Evolutionary conservation across 2,797 vertebrate genomes (phyloP), one percentile per base, ranked within the genome.

Genomic region (Aldrovandia affinis): DNA sequence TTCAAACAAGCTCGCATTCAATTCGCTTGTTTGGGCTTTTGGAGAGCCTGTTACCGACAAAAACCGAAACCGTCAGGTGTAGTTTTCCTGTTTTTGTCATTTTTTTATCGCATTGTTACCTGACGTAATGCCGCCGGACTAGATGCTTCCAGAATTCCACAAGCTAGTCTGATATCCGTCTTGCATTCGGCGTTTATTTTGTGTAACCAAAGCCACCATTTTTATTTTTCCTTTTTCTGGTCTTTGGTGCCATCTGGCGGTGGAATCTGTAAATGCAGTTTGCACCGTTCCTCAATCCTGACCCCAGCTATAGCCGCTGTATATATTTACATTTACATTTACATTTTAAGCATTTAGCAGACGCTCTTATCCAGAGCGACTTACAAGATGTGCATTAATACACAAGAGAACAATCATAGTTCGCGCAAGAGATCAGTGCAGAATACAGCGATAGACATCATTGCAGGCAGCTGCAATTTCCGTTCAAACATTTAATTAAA

Each of bases 241-340:
- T n/a, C 55, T 70, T 28, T 80, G 59, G 44, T 68, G 83, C 83
- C 83, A 84, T 65, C 83, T 80, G 30, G 77, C 52, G 83, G 77
- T 80, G 59, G 70, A n/a, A 50, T 25, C 9, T 73, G 33, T 22
- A 18, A 22, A 25, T 22, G 22, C 7, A 44, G 7, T 25, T 2
- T 2, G n/a, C 73, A 9, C 6, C 22, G 42, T 77, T 75, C 22
- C 6, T 47, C 18, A 44, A 77, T 47, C 20, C 22, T 42, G 36
- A 36, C 18, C 36, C 33, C 5, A 36, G 0, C 33, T 6, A 65
- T 7, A 42, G 2, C 70, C 36, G 20, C 18, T 75, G 9, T n/a
- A n/a, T n/a, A n/a, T n/a, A n/a, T n/a, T n/a, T n/a, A n/a, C n/a
- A n/a, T n/a, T n/a, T n/a, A n/a, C n/a, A n/a, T n/a, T n/a, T n/a